These are phyloP conservation scores for Sus scrofa DNA, from an alignment of 2,113 vertebrate genomes.

Conservation along the genomic window DNA sequence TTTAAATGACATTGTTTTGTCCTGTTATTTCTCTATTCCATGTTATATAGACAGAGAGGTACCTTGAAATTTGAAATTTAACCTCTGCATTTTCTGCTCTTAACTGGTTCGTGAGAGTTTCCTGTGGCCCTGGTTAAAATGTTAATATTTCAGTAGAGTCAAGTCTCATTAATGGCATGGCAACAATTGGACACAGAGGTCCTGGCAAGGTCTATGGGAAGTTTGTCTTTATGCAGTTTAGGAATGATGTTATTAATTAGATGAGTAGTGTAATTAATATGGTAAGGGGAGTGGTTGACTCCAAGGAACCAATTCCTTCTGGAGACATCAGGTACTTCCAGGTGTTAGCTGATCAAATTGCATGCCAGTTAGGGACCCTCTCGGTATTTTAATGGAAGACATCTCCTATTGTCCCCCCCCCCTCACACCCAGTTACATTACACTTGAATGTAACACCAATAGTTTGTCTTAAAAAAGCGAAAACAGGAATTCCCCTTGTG, in stretches of 20 bases:
- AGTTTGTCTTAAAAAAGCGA: background rate
- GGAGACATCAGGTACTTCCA: background rate
- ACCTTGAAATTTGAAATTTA: constrained; percentile 5
- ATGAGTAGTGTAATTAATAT: background rate
- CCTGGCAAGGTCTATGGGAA: background rate
- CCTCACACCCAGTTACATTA: background rate
- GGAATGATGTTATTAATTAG: constrained; percentile 32
- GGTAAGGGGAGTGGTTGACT: background rate
- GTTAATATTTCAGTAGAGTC: background rate
- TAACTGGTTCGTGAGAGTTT: constrained; percentile 9
- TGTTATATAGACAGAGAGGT: background rate
- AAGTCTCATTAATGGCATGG: background rate
- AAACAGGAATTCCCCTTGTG: too few species aligned
- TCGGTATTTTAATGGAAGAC: background rate
- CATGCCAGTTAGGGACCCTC: background rate
- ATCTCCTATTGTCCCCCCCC: background rate
- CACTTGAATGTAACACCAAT: background rate
- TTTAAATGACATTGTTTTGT: background rate
- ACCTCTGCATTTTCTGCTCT: background rate
- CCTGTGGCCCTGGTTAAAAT: background rate
- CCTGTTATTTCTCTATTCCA: background rate
- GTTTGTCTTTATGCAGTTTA: constrained; percentile 6
- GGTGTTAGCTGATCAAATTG: background rate
- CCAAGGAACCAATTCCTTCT: background rate
- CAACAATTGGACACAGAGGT: background rate